Evolutionary conservation across 2,888 invertebrate genomes (phyloP).

Genomic region (Coleophora flavipennella): DNA sequence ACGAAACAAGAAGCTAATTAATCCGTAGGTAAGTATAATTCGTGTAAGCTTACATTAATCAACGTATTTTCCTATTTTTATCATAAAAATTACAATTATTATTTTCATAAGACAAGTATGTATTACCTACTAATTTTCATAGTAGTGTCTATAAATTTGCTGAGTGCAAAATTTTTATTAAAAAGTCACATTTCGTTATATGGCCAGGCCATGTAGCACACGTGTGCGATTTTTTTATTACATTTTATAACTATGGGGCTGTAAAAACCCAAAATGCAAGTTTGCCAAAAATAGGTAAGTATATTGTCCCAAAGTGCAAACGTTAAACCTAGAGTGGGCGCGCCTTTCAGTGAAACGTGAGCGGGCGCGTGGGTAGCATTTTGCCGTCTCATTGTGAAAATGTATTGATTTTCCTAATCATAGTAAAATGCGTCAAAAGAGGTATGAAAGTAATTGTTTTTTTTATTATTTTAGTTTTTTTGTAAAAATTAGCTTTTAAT

Average conservation of each 20-base stretch:
- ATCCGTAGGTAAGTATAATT: too few species aligned
- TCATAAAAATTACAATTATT: conserved; percentile 31
- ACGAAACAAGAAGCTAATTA: too few species aligned
- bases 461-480: too few species aligned
- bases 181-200: conserved; percentile 20
- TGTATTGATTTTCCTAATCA: too few species aligned
- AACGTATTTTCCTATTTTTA: conserved; percentile 28
- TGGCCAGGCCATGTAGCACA: conserved; percentile 30
- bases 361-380: too few species aligned
- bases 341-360: too few species aligned
- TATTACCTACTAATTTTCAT: conserved; percentile 18
- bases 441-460: too few species aligned
- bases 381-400: too few species aligned
- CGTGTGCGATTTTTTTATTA: conserved; percentile 18
- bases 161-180: conserved; percentile 23
- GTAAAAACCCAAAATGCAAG: conserved; percentile 55
- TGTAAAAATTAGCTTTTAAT: too few species aligned
- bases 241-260: conserved; percentile 38
- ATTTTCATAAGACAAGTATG: conserved; percentile 28
- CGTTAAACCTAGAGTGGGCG: conserved; percentile 21
- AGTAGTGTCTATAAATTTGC: conserved; percentile 19
- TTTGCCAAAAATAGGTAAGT: conserved; percentile 33
- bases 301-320: conserved; percentile 57
- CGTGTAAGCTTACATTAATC: conserved; percentile 14
- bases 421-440: too few species aligned